Conservation (phyloP, 2,797 vertebrate species). For the Diceros bicornis region DNA sequence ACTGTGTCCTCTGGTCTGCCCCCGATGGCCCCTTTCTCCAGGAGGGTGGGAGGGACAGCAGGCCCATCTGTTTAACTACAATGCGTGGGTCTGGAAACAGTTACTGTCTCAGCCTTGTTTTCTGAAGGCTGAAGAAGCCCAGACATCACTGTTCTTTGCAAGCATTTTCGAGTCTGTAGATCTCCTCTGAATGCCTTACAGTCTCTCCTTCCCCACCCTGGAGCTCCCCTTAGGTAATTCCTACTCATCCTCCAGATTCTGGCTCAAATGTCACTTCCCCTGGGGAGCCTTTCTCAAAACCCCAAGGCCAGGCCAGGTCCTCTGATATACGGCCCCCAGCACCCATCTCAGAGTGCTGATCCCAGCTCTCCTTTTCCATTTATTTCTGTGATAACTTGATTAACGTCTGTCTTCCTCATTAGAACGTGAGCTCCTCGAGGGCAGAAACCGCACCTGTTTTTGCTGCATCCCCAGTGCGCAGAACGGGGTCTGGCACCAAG, state of each 20-base stretch:
- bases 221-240: background rate
- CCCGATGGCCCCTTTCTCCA: background rate
- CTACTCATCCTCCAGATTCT: background rate
- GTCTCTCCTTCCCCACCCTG: background rate
- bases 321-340: background rate
- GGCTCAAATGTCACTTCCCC: background rate
- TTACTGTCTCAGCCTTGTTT: background rate
- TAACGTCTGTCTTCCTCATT: background rate
- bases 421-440: background rate
- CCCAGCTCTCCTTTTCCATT: background rate
- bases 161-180: background rate
- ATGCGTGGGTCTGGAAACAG: background rate
- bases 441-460: background rate
- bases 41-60: background rate
- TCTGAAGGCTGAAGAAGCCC: background rate
- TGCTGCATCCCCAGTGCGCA: background rate
- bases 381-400: background rate
- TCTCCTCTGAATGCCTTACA: background rate
- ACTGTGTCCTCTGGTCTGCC: background rate
- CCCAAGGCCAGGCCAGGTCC: background rate
- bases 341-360: background rate
- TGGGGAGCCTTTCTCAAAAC: background rate
- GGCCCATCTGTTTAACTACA: background rate
- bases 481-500: background rate
- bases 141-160: background rate